These are phyloP conservation scores for Himalopsyche tibetana DNA, from an alignment of 2,888 invertebrate genomes.

Conservation along the genomic window DNA sequence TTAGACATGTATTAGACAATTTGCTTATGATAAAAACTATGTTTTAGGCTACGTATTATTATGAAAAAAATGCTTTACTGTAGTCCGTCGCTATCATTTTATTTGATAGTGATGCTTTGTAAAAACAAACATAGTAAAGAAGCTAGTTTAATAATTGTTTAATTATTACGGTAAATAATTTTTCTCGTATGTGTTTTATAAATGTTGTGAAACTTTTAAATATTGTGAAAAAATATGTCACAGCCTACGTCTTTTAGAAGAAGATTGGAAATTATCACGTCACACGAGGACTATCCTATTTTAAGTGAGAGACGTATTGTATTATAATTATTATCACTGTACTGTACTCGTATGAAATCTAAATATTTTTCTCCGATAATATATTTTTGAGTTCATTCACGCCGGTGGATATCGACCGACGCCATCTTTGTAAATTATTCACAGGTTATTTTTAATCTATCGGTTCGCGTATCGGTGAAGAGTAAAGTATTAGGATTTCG, in stretches of 20 bases:
- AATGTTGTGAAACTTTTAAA: conserved; percentile 63
- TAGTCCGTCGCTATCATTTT: conserved; percentile 46
- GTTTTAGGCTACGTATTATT: conserved; percentile 9
- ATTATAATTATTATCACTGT: conserved; percentile 51
- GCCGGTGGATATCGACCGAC: not conserved
- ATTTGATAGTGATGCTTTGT: conserved; percentile 48
- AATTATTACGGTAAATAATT: conserved; percentile 46
- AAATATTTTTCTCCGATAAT: conserved; percentile 60
- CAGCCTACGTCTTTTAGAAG: conserved; percentile 48
- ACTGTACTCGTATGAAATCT: conserved; percentile 49
- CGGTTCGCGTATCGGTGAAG: not conserved
- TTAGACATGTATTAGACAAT: conserved; percentile 45
- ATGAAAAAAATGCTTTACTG: conserved; percentile 53
- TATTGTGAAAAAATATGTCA: conserved; percentile 58
- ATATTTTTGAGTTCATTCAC: conserved; percentile 53
- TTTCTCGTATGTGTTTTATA: conserved; percentile 61
- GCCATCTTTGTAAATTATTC: conserved; percentile 34
- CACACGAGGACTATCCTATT: conserved; percentile 53
- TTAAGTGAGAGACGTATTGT: conserved; percentile 49
- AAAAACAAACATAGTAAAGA: conserved; percentile 6
- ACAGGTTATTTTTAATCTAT: conserved; percentile 31
- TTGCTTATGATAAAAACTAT: conserved; percentile 53
- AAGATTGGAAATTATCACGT: conserved; percentile 51
- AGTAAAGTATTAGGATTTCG: conserved; percentile 13
- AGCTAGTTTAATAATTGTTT: conserved; percentile 50